Percentiles rank a stretch among this genome's conserved stretches.
Conservation (phyloP, 2,797 vertebrate species). For the Poliocrania exsul region DNA sequence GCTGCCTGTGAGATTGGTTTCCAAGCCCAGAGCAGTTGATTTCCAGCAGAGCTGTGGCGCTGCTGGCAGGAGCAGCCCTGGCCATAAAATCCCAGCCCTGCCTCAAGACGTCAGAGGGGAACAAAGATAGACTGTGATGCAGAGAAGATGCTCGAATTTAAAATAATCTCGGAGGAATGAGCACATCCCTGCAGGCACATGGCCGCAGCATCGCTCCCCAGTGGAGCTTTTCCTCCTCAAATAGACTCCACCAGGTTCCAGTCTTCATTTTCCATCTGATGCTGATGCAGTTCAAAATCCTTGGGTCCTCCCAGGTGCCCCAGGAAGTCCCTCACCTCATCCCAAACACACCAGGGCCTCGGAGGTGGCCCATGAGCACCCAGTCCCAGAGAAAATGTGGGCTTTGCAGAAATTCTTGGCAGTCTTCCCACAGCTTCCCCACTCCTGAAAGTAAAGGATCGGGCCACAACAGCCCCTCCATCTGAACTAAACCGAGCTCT, state of each 20-base stretch:
- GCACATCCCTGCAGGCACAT: neutral
- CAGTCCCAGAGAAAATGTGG: neutral
- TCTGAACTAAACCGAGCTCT: neutral
- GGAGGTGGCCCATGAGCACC: neutral
- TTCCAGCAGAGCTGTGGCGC: neutral
- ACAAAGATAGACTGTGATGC: conserved; percentile 50
- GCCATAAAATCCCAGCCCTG: neutral
- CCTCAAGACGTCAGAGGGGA: conserved; percentile 41
- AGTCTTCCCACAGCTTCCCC: neutral
- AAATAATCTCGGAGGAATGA: neutral
- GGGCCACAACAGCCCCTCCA: neutral
- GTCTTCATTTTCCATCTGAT: neutral
- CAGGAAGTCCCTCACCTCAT: neutral
- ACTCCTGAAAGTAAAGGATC: neutral
- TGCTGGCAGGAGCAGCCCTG: neutral
- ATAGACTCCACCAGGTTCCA: neutral
- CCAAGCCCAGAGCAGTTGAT: neutral
- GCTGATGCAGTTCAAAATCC: fast-evolving
- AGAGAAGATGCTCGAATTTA: conserved; percentile 5
- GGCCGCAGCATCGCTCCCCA: neutral
- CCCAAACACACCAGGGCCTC: neutral
- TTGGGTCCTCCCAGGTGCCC: neutral
- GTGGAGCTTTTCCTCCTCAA: neutral
- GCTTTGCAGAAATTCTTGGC: neutral
- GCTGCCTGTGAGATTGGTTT: neutral